A percentile compares a stretch with the other conserved stretches of the same genome.
Conservation (phyloP, 2,888 invertebrate genomes). For the Drosophila borborema region DNA sequence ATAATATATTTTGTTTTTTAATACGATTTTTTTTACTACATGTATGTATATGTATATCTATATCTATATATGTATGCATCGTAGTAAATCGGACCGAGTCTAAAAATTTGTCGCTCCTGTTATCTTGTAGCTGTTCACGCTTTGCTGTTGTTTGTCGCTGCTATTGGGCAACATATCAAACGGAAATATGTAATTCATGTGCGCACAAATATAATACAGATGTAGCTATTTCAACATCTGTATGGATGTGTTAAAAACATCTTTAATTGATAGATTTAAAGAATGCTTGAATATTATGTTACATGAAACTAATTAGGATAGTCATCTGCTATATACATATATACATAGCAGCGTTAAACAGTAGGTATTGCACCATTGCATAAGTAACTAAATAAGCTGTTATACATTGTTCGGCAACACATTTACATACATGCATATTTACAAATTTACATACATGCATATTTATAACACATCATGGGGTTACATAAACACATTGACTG, state of each 20-base stretch:
- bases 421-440: conserved; percentile 28
- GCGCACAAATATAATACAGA: background rate
- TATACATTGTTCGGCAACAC: conserved; percentile 18
- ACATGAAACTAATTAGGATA: background rate
- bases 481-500: conserved; percentile 69
- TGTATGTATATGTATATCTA: background rate
- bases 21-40: background rate
- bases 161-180: conserved; percentile 43
- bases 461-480: conserved; percentile 34
- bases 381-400: conserved; percentile 16
- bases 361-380: conserved; percentile 15
- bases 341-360: background rate
- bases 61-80: background rate
- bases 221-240: background rate
- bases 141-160: conserved; percentile 25
- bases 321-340: background rate
- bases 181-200: conserved; percentile 51
- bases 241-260: background rate
- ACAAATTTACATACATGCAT: conserved; percentile 24
- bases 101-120: conserved; percentile 28
- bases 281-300: background rate
- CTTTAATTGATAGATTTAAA: background rate
- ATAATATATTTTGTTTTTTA: conserved; percentile 13
- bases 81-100: conserved; percentile 1
- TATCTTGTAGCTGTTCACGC: conserved; percentile 40